Evolutionary conservation across 2,888 invertebrate species (phyloP).

Genomic region (Oithona nana): DNA sequence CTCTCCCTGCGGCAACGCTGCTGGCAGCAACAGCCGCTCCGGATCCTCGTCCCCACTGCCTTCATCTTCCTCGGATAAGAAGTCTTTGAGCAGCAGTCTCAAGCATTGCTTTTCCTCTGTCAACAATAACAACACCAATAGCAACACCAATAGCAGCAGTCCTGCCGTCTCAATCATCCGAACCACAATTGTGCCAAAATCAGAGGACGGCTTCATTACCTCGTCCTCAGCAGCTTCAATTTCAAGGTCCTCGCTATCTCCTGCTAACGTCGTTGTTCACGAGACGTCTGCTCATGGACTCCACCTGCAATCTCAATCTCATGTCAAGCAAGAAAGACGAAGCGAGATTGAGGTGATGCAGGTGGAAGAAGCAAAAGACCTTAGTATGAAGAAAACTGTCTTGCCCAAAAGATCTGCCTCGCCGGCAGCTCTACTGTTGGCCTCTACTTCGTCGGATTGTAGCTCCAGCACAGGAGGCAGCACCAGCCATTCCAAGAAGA

Average conservation of each 20-base stretch:
- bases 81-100: neutral
- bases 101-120: neutral
- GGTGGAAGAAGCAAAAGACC: neutral
- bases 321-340: neutral
- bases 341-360: too few species aligned
- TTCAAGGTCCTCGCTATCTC: neutral
- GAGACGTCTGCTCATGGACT: neutral
- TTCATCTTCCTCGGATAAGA: neutral
- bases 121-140: neutral
- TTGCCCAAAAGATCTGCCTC: neutral
- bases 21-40: neutral
- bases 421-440: too few species aligned
- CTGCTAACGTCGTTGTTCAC: neutral
- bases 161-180: neutral
- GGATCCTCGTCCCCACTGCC: neutral
- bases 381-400: neutral
- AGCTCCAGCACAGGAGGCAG: neutral
- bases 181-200: neutral
- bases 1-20: neutral
- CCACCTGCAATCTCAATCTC: too few species aligned
- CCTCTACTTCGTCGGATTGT: too few species aligned
- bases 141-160: neutral
- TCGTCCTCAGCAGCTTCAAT: too few species aligned
- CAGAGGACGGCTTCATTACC: neutral
- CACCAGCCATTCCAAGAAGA: neutral